Evolutionary conservation across 2,113 vertebrate species (phyloP).

Genomic region (Accipiter cooperii): DNA sequence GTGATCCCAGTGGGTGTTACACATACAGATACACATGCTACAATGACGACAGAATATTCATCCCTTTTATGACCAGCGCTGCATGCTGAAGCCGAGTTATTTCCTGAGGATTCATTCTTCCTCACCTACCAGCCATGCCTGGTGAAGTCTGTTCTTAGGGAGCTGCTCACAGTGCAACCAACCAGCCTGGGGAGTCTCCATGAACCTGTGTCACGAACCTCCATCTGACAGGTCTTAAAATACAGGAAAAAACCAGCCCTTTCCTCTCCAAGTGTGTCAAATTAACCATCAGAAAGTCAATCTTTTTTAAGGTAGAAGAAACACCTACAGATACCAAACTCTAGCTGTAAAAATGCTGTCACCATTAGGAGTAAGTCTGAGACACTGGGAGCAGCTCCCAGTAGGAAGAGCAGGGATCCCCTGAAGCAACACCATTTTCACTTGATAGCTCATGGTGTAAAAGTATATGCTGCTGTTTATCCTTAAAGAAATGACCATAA

Average conservation of each 20-base stretch:
- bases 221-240: not conserved
- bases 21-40: not conserved
- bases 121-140: not conserved
- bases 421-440: not conserved
- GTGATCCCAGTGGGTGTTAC: not conserved
- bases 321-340: not conserved
- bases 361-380: not conserved
- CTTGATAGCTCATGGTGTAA: not conserved
- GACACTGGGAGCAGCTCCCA: not conserved
- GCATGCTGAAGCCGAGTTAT: not conserved
- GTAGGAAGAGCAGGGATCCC: not conserved
- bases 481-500: not conserved
- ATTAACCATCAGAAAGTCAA: not conserved
- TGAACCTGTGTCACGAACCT: not conserved
- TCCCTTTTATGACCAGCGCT: not conserved
- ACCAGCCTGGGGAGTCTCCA: not conserved
- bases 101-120: not conserved
- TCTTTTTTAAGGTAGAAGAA: not conserved
- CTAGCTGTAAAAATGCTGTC: not conserved
- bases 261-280: not conserved
- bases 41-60: not conserved
- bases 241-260: not conserved
- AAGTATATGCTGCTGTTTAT: conserved; percentile 28
- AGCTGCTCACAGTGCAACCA: not conserved
- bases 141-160: not conserved